Evolutionary conservation across 2,888 invertebrate genomes (phyloP), one percentile per base, ranked within the genome.

Genomic region (Xanthia togata): DNA sequence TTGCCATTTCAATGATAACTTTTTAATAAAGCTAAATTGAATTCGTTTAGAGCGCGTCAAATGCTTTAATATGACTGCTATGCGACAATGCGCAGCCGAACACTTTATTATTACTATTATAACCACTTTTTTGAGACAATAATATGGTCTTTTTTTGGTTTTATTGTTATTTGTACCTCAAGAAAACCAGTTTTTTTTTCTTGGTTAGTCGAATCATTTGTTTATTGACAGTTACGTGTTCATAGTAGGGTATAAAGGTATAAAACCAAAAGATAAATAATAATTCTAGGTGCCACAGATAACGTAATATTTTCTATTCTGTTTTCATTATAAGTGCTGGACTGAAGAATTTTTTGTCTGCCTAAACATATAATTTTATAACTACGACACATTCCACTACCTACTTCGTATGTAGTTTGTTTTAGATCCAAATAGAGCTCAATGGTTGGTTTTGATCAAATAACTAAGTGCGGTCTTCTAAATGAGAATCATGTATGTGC

Each of bases 371-470:
- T 50, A 26, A 53, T 74, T 55, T 63, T 75, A 75, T 75, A 62
- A 44, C 31, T 62, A 75, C 41, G 75, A 75, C 26, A 47, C 75
- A 75, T 75, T 75, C 23, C 44, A 50, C 74, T 23, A 35, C 44
- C 14, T 47, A 44, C 31, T 41, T 73, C 31, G 55, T 1, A 35
- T 11, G 17, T 64, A 64, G 47, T 50, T 67, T 67, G 14, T 76
- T 76, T 77, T 53, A 44, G 50, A 69, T 50, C n/a, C 23, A 35
- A 60, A 77, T 59, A 69, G 2, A 35, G 20, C 17, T 77, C 31
- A 53, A 17, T 44, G 35, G 17, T 53, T 53, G 23, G 14, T 76
- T 76, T 47, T 50, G 26, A 76, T 47, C 12, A 64, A 75, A 47
- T 6, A 31, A 69, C 41, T 69, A 31, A 14, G 53, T 35, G 5